These are phyloP conservation scores for Rhipidura dahli DNA, from an alignment of 2,113 vertebrate genomes.

Conservation along the genomic window DNA sequence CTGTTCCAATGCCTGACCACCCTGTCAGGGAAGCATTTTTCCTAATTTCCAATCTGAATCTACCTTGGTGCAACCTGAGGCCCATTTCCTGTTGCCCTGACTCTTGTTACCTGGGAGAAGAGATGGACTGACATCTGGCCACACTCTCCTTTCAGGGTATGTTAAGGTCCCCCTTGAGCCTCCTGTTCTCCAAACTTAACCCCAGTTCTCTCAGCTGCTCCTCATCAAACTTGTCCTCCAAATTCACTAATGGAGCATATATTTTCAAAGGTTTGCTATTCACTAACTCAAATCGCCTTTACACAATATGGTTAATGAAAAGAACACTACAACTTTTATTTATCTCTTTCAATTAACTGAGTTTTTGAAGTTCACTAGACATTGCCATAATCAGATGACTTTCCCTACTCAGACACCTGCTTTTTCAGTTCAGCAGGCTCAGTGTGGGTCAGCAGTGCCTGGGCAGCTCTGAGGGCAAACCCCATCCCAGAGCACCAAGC, in stretches of 20 bases:
- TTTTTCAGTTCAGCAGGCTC: neutral
- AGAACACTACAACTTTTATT: neutral
- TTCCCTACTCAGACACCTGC: neutral
- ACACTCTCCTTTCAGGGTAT: neutral
- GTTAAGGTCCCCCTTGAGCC: accelerated
- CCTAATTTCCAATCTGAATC: neutral
- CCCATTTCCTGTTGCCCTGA: neutral
- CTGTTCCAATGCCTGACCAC: neutral
- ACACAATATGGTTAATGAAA: neutral
- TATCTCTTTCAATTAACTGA: neutral
- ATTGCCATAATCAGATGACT: neutral
- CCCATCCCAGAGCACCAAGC: accelerated
- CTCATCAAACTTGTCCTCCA: neutral
- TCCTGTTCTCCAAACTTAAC: neutral
- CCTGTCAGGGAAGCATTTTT: neutral
- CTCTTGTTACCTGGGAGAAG: neutral
- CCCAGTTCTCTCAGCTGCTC: neutral
- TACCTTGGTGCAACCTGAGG: neutral
- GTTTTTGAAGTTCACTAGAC: neutral
- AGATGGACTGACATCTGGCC: neutral
- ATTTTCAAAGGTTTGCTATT: neutral
- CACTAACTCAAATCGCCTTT: neutral
- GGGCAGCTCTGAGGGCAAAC: accelerated
- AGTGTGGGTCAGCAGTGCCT: neutral
- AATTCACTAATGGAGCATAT: neutral